Conservation (phyloP, 2,113 vertebrate species). For the Protobothrops mucrosquamatus region DNA sequence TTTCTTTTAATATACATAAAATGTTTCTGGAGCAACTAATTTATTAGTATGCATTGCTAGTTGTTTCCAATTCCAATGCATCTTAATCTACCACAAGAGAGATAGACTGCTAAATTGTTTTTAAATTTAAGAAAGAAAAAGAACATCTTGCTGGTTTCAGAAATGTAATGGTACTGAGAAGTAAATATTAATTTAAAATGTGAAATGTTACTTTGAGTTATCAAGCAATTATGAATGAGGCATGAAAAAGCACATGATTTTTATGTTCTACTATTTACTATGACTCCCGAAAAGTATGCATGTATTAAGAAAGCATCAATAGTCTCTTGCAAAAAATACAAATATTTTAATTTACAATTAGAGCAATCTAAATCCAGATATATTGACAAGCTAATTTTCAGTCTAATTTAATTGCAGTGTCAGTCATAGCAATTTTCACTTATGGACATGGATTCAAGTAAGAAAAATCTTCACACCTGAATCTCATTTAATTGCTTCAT, state of each 20-base stretch:
- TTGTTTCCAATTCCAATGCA: background rate
- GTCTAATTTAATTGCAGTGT: background rate
- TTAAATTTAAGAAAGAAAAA: slow-evolving; percentile 35
- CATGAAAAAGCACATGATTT: background rate
- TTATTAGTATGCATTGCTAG: background rate
- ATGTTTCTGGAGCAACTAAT: background rate
- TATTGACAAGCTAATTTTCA: background rate
- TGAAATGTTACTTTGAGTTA: background rate
- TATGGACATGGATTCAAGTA: background rate
- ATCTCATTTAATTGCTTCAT: background rate
- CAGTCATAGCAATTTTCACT: background rate
- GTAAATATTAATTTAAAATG: slow-evolving; percentile 5
- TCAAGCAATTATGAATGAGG: background rate
- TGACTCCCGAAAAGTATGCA: background rate
- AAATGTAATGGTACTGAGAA: background rate
- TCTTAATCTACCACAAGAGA: background rate
- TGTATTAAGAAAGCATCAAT: background rate
- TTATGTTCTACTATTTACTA: background rate
- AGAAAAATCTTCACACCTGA: background rate
- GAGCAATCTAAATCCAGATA: background rate
- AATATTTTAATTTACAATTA: background rate
- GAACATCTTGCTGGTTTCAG: slow-evolving; percentile 1
- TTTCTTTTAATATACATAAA: background rate
- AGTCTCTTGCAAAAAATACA: background rate
- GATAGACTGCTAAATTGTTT: background rate